Evolutionary conservation across 2,888 invertebrate genomes (phyloP).

Genomic region (Aricia artaxerxes): DNA sequence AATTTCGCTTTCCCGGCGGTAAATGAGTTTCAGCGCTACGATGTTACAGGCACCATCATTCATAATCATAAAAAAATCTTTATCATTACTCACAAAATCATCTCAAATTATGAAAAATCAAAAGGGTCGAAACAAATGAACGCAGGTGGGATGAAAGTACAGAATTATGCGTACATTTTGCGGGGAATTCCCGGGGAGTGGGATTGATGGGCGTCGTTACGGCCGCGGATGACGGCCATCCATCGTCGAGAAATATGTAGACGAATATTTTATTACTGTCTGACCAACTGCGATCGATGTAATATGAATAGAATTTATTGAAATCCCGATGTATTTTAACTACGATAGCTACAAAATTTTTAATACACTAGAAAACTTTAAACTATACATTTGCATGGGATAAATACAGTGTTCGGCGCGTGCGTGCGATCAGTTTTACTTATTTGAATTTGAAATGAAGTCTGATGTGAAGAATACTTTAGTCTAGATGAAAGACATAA

Average conservation of each 20-base stretch:
- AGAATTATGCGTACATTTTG: slow-evolving; percentile 28
- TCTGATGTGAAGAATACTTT: no score
- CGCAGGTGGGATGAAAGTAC: slow-evolving; percentile 1
- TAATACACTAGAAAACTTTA: no score
- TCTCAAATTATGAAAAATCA: slow-evolving; percentile 9
- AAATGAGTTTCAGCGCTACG: no score
- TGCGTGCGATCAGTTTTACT: no score
- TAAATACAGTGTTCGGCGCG: no score
- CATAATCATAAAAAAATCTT: neutral
- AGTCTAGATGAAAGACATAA: no score
- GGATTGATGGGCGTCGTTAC: slow-evolving; percentile 16
- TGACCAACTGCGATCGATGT: neutral
- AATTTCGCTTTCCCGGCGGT: no score
- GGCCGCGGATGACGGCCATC: slow-evolving; percentile 16
- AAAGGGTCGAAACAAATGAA: neutral
- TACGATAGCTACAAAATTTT: no score
- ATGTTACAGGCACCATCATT: neutral
- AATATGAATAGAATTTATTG: neutral
- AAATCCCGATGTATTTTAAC: neutral
- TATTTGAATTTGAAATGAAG: no score
- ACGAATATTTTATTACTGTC: slow-evolving; percentile 5
- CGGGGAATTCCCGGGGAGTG: slow-evolving; percentile 17
- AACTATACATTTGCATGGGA: no score
- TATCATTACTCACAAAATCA: neutral
- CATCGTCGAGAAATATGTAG: neutral